These are phyloP conservation scores for Entosphenus tridentatus DNA, from an alignment of 2,113 vertebrate species.

Conservation along the genomic window DNA sequence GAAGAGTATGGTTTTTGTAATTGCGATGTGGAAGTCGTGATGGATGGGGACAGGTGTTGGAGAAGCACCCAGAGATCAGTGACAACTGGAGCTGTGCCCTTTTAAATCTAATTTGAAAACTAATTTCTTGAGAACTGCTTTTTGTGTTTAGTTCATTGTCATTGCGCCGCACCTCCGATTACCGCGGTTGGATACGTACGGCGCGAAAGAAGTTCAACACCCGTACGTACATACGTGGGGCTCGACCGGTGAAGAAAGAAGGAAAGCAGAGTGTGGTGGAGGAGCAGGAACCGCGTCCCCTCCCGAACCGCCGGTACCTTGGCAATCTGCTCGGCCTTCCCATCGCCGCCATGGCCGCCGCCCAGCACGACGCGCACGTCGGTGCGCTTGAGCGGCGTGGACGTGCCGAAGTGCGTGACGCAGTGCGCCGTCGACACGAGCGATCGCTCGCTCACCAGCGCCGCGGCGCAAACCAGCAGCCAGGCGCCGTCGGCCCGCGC, in stretches of 20 bases:
- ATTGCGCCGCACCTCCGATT: no score
- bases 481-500: slow-evolving; percentile 33
- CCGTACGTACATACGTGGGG: neutral
- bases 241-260: neutral
- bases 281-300: neutral
- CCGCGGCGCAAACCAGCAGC: slow-evolving; percentile 79
- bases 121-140: no score
- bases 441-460: slow-evolving; percentile 68
- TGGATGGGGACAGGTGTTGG: no score
- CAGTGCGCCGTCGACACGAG: slow-evolving; percentile 79
- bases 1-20: no score
- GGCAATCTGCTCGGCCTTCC: slow-evolving; percentile 43
- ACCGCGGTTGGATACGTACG: neutral
- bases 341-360: slow-evolving; percentile 56
- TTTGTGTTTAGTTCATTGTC: no score
- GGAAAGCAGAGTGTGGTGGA: neutral
- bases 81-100: no score
- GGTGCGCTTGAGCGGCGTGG: slow-evolving; percentile 37
- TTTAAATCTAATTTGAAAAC: no score
- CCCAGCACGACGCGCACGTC: slow-evolving; percentile 65
- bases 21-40: no score
- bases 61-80: no score
- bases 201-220: slow-evolving; percentile 1
- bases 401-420: slow-evolving; percentile 62
- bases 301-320: slow-evolving; percentile 60